Conservation (phyloP, 2,888 invertebrate species). For the Ditula angustiorana region DNA sequence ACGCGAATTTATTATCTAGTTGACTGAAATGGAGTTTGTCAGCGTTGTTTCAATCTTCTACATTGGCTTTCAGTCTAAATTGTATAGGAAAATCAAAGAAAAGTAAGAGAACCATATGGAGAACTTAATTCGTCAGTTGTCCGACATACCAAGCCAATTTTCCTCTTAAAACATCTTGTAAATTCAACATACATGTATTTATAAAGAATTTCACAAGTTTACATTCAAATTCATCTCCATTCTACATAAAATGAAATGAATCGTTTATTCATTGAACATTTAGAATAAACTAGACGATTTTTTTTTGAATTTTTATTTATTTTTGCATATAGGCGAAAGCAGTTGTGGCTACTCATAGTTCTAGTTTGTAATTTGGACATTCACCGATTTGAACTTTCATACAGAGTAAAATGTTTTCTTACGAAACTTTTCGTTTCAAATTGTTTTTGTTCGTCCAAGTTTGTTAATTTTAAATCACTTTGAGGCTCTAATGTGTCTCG, state of each 20-base stretch:
- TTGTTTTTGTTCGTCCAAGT: slow-evolving; percentile 9
- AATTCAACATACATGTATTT: background rate
- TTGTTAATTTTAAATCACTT: slow-evolving; percentile 25
- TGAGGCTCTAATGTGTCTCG: background rate
- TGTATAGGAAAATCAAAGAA: too few relatives aligned
- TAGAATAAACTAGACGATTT: too few relatives aligned
- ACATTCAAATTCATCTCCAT: too few relatives aligned
- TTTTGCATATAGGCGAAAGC: background rate
- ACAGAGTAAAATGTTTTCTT: background rate
- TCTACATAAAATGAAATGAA: too few relatives aligned
- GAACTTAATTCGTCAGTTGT: background rate
- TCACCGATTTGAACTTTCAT: slow-evolving; percentile 7
- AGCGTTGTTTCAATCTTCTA: too few relatives aligned
- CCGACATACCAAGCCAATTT: background rate
- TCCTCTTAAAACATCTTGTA: background rate
- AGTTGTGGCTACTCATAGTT: slow-evolving; percentile 18
- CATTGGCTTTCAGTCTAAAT: too few relatives aligned
- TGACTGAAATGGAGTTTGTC: too few relatives aligned
- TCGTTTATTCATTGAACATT: too few relatives aligned
- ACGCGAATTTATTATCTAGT: too few relatives aligned
- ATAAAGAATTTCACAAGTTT: background rate
- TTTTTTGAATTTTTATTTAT: too few relatives aligned
- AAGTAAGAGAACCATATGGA: too few relatives aligned
- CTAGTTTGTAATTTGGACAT: slow-evolving; percentile 6
- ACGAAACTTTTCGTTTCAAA: slow-evolving; percentile 15